Conservation (phyloP, 2,888 invertebrate species). For the Brachyopa scutellaris region DNA sequence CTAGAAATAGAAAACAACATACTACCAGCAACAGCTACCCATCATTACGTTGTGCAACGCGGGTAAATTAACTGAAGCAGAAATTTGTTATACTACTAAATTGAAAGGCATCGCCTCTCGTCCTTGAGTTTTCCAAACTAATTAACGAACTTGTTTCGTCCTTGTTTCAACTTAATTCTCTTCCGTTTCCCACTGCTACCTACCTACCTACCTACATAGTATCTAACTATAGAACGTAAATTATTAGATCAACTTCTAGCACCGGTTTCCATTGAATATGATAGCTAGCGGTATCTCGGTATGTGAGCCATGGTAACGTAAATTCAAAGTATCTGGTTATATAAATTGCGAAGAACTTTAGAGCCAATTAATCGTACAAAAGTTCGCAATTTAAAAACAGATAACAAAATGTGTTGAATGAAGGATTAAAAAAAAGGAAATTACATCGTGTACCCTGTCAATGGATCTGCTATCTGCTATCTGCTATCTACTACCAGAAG, state of each 20-base stretch:
- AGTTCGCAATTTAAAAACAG: slow-evolving; percentile 38
- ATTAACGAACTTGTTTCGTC: slow-evolving; percentile 47
- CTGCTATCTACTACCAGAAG: not conserved
- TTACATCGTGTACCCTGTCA: not conserved
- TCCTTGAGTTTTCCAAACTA: slow-evolving; percentile 40
- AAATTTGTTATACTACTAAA: slow-evolving; percentile 30
- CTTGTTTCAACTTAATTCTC: slow-evolving; percentile 23
- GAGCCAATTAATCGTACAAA: slow-evolving; percentile 45
- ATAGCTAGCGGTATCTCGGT: not conserved
- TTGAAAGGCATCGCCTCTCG: slow-evolving; percentile 14
- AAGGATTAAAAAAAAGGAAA: slow-evolving; percentile 15
- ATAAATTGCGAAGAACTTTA: slow-evolving; percentile 12
- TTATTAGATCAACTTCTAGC: slow-evolving; percentile 29
- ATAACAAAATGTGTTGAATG: slow-evolving; percentile 40
- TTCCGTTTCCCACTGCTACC: not conserved
- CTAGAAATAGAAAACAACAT: no score
- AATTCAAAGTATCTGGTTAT: slow-evolving; percentile 20
- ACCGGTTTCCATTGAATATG: slow-evolving; percentile 5
- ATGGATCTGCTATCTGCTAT: no score
- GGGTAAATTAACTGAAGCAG: not conserved
- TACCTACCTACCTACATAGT: not conserved
- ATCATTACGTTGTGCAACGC: no score
- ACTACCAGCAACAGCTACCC: no score
- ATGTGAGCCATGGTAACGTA: not conserved
- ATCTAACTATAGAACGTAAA: not conserved